These are phyloP conservation scores for Ischnura elegans DNA, from an alignment of 2,888 invertebrate genomes.

Conservation along the genomic window DNA sequence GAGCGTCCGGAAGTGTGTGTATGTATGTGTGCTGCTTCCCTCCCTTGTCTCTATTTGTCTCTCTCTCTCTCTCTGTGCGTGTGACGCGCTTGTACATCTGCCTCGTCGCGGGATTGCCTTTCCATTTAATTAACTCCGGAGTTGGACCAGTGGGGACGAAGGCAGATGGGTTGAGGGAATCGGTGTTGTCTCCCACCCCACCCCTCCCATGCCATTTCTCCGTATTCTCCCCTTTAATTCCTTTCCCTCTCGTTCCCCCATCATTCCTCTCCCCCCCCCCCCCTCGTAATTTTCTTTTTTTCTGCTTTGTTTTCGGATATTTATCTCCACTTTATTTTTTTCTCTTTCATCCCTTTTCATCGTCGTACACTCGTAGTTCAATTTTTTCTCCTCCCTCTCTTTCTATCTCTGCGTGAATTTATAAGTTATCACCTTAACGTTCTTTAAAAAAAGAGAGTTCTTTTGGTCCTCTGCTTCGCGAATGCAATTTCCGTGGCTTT, in stretches of 20 bases:
- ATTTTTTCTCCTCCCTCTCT: not conserved
- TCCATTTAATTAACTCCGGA: conserved; percentile 63
- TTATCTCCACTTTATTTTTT: not conserved
- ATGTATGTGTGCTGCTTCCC: no score
- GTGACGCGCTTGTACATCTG: conserved; percentile 33
- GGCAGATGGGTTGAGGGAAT: not conserved
- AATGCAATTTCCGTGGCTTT: not conserved
- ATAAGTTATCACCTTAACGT: not conserved
- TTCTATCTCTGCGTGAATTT: not conserved
- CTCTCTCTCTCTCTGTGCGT: not conserved
- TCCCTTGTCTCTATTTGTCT: no score
- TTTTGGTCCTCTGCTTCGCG: not conserved
- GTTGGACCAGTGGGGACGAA: conserved; percentile 18
- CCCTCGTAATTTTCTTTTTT: not conserved
- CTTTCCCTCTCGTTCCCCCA: not conserved
- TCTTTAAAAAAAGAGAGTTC: not conserved
- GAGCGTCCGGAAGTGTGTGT: not conserved
- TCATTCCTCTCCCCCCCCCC: not conserved
- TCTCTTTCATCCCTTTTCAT: not conserved
- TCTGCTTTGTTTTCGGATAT: not conserved
- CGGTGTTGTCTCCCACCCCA: conserved; percentile 16
- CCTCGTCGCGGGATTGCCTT: conserved; percentile 58
- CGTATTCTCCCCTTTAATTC: not conserved
- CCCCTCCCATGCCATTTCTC: not conserved
- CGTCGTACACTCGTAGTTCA: not conserved